Conservation (phyloP, 2,113 vertebrate genomes). For the Alces alces region DNA sequence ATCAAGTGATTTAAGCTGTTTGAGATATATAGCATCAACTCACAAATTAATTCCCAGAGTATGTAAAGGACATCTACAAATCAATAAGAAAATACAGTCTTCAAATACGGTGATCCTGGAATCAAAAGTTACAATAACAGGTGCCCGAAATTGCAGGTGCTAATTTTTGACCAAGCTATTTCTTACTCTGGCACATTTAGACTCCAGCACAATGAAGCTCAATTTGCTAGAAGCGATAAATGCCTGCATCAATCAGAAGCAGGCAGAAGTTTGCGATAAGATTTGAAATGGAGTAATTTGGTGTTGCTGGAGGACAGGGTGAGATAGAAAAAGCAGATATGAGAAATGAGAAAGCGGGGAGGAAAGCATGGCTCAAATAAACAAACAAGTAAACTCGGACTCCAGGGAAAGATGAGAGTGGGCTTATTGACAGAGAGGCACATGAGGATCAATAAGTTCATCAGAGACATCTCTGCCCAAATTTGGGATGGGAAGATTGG, state of each 20-base stretch:
- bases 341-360: not conserved
- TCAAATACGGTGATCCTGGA: not conserved
- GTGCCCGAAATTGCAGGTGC: not conserved
- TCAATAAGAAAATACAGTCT: slow-evolving; percentile 13
- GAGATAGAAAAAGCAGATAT: slow-evolving; percentile 39
- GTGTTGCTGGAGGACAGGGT: slow-evolving; percentile 13
- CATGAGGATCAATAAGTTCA: not conserved
- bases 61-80: slow-evolving; percentile 13
- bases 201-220: not conserved
- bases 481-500: not conserved
- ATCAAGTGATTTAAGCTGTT: not conserved
- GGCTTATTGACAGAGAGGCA: not conserved
- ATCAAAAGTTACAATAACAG: slow-evolving; percentile 29
- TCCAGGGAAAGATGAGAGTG: not conserved
- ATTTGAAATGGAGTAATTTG: slow-evolving; percentile 49
- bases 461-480: not conserved
- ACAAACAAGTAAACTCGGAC: not conserved
- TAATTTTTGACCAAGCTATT: slow-evolving; percentile 49
- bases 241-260: slow-evolving; percentile 52
- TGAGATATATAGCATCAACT: not conserved
- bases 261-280: slow-evolving; percentile 49
- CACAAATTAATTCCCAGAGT: not conserved
- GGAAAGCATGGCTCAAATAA: not conserved
- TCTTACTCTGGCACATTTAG: slow-evolving; percentile 40
- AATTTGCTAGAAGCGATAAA: slow-evolving; percentile 60